A percentile compares a stretch with the other conserved stretches of the same genome.
phyloP scores from a whole-genome alignment of 2,888 invertebrate species.

The Eudasyphora cyanicolor region DNA sequence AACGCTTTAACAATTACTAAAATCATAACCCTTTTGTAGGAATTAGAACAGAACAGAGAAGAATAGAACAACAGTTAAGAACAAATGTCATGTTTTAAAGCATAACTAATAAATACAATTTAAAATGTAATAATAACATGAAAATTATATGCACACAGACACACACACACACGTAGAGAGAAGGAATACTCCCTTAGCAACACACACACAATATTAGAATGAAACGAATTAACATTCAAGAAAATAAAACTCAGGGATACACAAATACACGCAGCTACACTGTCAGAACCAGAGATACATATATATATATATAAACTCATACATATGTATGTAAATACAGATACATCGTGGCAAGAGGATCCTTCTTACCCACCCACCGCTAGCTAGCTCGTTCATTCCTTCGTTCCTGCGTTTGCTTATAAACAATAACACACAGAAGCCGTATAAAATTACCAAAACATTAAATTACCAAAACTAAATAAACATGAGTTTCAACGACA shows the following conservation, averaged over 20 bases:
- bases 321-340: neutral
- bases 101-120: slow-evolving; percentile 62
- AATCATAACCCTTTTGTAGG: neutral
- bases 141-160: slow-evolving; percentile 15
- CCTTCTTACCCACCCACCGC: no score
- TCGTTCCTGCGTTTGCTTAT: neutral
- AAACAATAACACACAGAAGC: slow-evolving; percentile 36
- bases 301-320: neutral
- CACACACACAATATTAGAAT: neutral
- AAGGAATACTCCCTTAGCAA: neutral
- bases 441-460: slow-evolving; percentile 54
- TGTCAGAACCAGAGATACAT: neutral
- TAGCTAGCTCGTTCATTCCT: no score
- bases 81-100: slow-evolving; percentile 62
- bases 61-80: slow-evolving; percentile 24
- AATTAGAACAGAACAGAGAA: neutral
- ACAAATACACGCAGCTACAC: neutral
- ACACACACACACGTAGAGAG: neutral
- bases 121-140: slow-evolving; percentile 55
- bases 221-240: slow-evolving; percentile 25
- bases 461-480: slow-evolving; percentile 59
- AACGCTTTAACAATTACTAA: neutral
- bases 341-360: no score
- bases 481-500: slow-evolving; percentile 51
- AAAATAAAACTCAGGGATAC: neutral